Evolutionary conservation across 1,140 invertebrate genomes (phyloP).

Genomic region (Piezodorus guildinii): DNA sequence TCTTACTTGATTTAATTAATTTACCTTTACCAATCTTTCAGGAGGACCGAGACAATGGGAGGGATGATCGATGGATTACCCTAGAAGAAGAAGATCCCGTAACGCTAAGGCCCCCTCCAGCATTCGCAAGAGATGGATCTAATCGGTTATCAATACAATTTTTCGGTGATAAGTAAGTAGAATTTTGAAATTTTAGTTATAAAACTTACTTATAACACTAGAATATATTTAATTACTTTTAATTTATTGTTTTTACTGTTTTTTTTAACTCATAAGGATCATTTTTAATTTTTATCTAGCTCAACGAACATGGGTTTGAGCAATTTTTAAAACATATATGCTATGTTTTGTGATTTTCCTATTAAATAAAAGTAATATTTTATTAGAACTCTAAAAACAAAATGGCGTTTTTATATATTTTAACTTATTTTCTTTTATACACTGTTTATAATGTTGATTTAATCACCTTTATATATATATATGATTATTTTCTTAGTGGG

Average conservation of each 20-base stretch:
- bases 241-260: background rate
- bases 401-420: too few species aligned
- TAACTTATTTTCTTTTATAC: too few species aligned
- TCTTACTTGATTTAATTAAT: background rate
- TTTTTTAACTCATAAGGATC: background rate
- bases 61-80: constrained; percentile 27
- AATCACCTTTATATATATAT: too few species aligned
- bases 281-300: too few species aligned
- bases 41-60: constrained; percentile 25
- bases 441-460: too few species aligned
- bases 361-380: too few species aligned
- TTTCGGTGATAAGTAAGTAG: constrained; percentile 41
- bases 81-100: constrained; percentile 28
- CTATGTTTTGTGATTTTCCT: too few species aligned
- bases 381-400: too few species aligned
- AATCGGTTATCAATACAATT: constrained; percentile 86
- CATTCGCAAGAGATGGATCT: constrained; percentile 41
- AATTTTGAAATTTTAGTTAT: background rate
- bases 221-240: background rate
- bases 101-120: constrained; percentile 11
- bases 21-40: constrained; percentile 14
- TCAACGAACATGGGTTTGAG: too few species aligned
- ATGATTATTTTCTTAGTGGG: constrained; percentile 31
- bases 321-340: too few species aligned
- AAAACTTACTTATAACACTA: background rate